These are phyloP conservation scores for Eutrigla gurnardus DNA, from an alignment of 2,797 vertebrate species.

Conservation along the genomic window DNA sequence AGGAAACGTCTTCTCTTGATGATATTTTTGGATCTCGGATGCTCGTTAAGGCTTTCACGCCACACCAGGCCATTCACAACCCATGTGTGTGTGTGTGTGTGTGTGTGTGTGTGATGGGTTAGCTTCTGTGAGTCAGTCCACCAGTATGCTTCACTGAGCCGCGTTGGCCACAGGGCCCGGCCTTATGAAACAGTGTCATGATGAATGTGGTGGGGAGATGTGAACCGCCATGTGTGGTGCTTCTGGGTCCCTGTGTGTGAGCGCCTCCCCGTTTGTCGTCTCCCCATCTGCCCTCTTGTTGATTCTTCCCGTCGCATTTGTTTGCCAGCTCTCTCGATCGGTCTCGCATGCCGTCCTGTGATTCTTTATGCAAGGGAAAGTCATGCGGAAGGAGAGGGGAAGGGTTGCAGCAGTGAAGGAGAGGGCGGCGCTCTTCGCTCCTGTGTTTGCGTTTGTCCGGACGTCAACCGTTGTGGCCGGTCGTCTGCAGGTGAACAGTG, in stretches of 20 bases:
- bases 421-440: not conserved
- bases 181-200: slow-evolving; percentile 71
- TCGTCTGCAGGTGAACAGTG: slow-evolving; percentile 35
- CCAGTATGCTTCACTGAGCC: slow-evolving; percentile 64
- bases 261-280: slow-evolving; percentile 11
- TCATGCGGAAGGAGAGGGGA: slow-evolving; percentile 33
- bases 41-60: slow-evolving; percentile 64
- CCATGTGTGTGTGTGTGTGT: slow-evolving; percentile 24
- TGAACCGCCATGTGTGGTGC: slow-evolving; percentile 43
- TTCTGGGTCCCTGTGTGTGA: slow-evolving; percentile 14
- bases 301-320: slow-evolving; percentile 2
- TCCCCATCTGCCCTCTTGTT: slow-evolving; percentile 15
- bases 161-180: slow-evolving; percentile 65
- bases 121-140: slow-evolving; percentile 61
- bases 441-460: slow-evolving; percentile 22
- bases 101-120: slow-evolving; percentile 14
- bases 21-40: slow-evolving; percentile 65
- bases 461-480: slow-evolving; percentile 12
- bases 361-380: slow-evolving; percentile 36
- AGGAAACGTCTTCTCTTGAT: slow-evolving; percentile 47
- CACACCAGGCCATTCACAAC: slow-evolving; percentile 42
- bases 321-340: slow-evolving; percentile 30
- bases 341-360: slow-evolving; percentile 45
- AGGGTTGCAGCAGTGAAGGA: not conserved
- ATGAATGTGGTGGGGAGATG: slow-evolving; percentile 66